Evolutionary conservation across 2,888 invertebrate species (phyloP), one percentile per base, ranked within the genome.

Genomic region (Platycheirus albimanus): DNA sequence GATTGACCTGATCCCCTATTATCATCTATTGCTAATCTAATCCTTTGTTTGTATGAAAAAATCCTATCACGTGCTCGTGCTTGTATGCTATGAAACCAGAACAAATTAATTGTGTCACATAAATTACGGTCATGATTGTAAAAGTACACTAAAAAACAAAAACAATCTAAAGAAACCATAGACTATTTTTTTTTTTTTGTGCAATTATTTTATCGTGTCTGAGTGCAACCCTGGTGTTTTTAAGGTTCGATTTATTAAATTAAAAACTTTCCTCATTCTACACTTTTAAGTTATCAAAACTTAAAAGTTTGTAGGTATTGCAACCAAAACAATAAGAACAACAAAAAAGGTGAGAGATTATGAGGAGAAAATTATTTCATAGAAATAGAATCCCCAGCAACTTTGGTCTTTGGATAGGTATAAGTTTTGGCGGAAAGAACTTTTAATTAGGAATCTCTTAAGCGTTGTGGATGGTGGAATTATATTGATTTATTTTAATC

Each of bases 401-500:
- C 20, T 41, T 56, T 41, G 13, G 8, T 33, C 4, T 15, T 20
- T 8, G 1, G 15, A n/a, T n/a, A n/a, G 49, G 11, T n/a, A n/a
- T n/a, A 41, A 69, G 24, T 74, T 66, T 74, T 64, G 41, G 56
- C 20, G 45, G 20, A 67, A 61, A 64, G 41, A 80, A 79, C 63
- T 80, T 80, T 80, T 80, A 80, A 80, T 80, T 80, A 70, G 54
- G 56, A 69, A 70, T 75, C 56, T 64, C 19, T 63, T 19, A 49
- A 51, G 28, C 28, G n/a, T 41, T 64, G 28, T 52, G n/a, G 38
- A 66, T 66, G 20, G 45, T 20, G 33, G 10, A 13, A 20, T 28
- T 24, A 36, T 76, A 72, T 67, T 72, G 72, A 67, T 51, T 61
- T 17, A 6, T 10, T 45, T 24, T 28, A 58, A 20, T 28, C 49